These are phyloP conservation scores for Scartelaos histophorus DNA, from an alignment of 2,113 vertebrate genomes.

Conservation along the genomic window DNA sequence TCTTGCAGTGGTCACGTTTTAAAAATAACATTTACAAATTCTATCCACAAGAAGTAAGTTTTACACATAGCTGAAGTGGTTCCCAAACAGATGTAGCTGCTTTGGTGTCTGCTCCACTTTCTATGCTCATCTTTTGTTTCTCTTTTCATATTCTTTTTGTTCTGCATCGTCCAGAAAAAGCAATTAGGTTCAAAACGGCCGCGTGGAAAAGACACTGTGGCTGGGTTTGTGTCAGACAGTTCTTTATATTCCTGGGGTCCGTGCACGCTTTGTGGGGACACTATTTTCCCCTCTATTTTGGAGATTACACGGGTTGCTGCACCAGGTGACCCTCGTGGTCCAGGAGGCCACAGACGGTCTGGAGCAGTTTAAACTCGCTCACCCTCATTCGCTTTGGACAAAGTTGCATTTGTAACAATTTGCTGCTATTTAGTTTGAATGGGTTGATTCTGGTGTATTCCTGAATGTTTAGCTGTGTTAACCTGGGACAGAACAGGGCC, in stretches of 20 bases:
- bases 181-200: conserved; percentile 65
- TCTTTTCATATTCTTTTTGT: conserved; percentile 45
- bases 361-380: conserved; percentile 79
- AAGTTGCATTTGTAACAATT: conserved; percentile 68
- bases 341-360: conserved; percentile 75
- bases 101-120: conserved; percentile 33
- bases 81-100: conserved; percentile 21
- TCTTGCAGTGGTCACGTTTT: neutral
- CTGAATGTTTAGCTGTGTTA: conserved; percentile 37
- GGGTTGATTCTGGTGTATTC: conserved; percentile 41
- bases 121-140: conserved; percentile 54
- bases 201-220: conserved; percentile 66
- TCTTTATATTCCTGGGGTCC: conserved; percentile 64
- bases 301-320: conserved; percentile 89
- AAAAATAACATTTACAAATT: neutral
- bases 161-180: conserved; percentile 45
- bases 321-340: conserved; percentile 81
- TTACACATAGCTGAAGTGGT: conserved; percentile 29
- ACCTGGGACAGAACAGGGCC: conserved; percentile 20
- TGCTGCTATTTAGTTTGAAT: conserved; percentile 44
- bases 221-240: conserved; percentile 67
- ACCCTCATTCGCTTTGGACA: conserved; percentile 52
- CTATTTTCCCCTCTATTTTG: conserved; percentile 72
- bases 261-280: conserved; percentile 61
- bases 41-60: conserved; percentile 37